Percentiles rank a stretch among this genome's conserved stretches.
phyloP scores from a whole-genome alignment of 2,113 vertebrate genomes.

The Silurus meridionalis region DNA sequence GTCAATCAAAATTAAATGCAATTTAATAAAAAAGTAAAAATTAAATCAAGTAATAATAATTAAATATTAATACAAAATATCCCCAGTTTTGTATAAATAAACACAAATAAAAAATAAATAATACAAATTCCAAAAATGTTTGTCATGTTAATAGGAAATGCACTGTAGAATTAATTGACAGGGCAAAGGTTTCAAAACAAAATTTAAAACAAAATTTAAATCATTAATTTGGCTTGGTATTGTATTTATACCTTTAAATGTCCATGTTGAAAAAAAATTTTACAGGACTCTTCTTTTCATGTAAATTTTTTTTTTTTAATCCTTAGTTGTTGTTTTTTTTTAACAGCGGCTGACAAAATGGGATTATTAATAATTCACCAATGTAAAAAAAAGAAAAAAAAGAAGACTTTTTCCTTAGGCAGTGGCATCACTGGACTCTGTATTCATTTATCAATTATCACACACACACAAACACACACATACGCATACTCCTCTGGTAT shows the following conservation, averaged over 20 bases:
- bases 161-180: not conserved
- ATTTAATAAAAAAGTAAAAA: too few relatives aligned
- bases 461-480: not conserved
- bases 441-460: conserved; percentile 15
- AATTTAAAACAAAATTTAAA: too few relatives aligned
- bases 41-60: too few relatives aligned
- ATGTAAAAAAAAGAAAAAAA: too few relatives aligned
- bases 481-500: not conserved
- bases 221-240: not conserved
- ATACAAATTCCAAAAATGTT: not conserved
- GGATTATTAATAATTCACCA: not conserved
- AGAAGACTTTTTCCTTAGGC: not conserved
- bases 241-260: not conserved
- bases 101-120: not conserved
- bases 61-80: too few relatives aligned
- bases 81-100: too few relatives aligned
- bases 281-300: not conserved
- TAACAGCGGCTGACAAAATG: not conserved
- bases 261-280: not conserved
- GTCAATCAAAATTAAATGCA: too few relatives aligned
- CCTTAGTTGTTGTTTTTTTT: not conserved
- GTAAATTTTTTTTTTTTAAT: not conserved
- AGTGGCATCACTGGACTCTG: conserved; percentile 7
- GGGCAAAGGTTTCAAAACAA: not conserved
- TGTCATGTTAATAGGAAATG: not conserved